phyloP scores from a whole-genome alignment of 2,113 vertebrate species.

The Girardinichthys multiradiatus region DNA sequence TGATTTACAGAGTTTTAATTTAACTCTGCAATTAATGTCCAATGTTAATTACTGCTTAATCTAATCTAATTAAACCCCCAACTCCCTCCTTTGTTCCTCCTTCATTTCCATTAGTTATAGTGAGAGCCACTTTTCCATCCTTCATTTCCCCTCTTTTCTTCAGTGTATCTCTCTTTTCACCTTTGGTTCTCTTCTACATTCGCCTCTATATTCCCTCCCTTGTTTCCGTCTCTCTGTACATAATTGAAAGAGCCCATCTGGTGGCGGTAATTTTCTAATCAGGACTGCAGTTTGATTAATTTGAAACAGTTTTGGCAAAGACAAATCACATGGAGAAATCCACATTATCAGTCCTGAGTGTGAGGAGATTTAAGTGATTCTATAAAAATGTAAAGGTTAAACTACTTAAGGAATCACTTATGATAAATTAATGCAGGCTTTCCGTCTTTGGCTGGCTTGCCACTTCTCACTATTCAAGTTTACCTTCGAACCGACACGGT shows the following conservation, averaged over 20 bases:
- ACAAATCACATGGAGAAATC: constrained; percentile 19
- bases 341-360: constrained; percentile 12
- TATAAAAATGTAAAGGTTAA: background rate
- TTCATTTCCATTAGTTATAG: background rate
- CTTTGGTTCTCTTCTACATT: background rate
- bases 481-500: background rate
- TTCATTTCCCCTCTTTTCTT: background rate
- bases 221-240: background rate
- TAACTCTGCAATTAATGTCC: background rate
- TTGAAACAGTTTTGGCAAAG: background rate
- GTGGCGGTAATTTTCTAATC: constrained; percentile 40
- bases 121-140: background rate
- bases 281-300: constrained; percentile 42
- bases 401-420: background rate
- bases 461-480: background rate
- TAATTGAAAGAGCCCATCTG: constrained; percentile 27
- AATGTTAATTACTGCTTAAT: background rate
- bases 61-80: background rate
- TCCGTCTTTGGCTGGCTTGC: background rate
- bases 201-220: background rate
- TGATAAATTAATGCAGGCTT: background rate
- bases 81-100: background rate
- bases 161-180: background rate
- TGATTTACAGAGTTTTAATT: background rate
- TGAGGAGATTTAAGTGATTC: background rate